Conservation (phyloP, 2,797 vertebrate genomes). For the Siniperca obscura region DNA sequence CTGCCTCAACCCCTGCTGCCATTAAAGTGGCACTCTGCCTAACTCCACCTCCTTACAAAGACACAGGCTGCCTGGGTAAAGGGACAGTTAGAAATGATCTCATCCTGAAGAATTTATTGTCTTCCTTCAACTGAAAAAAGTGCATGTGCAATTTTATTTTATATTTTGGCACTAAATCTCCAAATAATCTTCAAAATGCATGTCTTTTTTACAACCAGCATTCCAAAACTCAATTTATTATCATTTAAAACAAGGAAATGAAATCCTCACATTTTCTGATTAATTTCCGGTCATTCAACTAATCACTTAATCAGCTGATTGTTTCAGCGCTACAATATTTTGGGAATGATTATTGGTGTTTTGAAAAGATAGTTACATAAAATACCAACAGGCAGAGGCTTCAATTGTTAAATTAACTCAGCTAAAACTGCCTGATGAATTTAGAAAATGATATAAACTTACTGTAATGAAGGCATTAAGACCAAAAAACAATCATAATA, state of each 20-base stretch:
- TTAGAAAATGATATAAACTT: background rate
- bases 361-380: background rate
- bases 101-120: conserved; percentile 2
- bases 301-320: background rate
- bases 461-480: background rate
- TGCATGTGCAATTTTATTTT: background rate
- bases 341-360: background rate
- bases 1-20: conserved; percentile 55
- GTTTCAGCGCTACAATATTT: background rate
- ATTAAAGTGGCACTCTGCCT: conserved; percentile 49
- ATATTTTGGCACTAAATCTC: background rate
- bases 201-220: background rate
- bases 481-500: background rate
- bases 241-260: background rate
- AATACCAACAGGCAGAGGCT: background rate
- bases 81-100: conserved; percentile 28
- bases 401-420: background rate
- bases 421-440: background rate
- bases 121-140: background rate
- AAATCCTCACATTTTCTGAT: background rate
- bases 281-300: background rate
- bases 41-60: conserved; percentile 35
- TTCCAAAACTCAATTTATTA: no score
- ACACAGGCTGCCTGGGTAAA: background rate
- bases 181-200: background rate